Conservation (phyloP, 2,888 invertebrate genomes). For the Ischnus inquisitorius region DNA sequence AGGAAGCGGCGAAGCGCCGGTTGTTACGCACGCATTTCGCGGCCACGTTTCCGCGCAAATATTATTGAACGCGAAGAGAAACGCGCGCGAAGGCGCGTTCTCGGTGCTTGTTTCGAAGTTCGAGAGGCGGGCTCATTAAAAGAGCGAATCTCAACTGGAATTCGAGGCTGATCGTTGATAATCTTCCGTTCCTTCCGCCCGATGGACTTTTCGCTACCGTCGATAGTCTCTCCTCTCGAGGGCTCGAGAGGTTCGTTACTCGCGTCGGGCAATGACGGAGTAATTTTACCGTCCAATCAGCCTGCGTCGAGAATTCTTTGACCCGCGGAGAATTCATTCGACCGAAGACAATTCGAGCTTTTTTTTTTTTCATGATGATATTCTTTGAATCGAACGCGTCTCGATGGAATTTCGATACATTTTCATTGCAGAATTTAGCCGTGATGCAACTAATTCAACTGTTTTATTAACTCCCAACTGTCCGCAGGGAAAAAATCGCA, state of each 20-base stretch:
- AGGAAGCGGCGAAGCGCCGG: constrained; percentile 22
- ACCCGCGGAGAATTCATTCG: constrained; percentile 7
- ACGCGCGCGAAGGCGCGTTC: constrained; percentile 5
- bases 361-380: neutral
- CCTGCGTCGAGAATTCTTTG: neutral
- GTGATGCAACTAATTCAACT: no score
- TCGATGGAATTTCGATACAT: neutral
- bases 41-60: neutral
- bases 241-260: neutral
- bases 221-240: constrained; percentile 4
- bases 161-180: constrained; percentile 12
- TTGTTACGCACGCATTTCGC: constrained; percentile 51
- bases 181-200: neutral
- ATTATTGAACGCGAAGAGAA: constrained; percentile 7
- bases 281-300: neutral
- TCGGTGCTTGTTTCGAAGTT: constrained; percentile 29
- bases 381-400: neutral
- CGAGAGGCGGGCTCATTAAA: constrained; percentile 31
- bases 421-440: neutral
- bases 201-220: neutral
- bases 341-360: neutral
- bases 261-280: neutral
- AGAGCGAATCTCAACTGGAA: constrained; percentile 12
- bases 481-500: no score
- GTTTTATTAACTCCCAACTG: no score